Evolutionary conservation across 2,113 vertebrate species (phyloP).

Genomic region (Sula dactylatra): DNA sequence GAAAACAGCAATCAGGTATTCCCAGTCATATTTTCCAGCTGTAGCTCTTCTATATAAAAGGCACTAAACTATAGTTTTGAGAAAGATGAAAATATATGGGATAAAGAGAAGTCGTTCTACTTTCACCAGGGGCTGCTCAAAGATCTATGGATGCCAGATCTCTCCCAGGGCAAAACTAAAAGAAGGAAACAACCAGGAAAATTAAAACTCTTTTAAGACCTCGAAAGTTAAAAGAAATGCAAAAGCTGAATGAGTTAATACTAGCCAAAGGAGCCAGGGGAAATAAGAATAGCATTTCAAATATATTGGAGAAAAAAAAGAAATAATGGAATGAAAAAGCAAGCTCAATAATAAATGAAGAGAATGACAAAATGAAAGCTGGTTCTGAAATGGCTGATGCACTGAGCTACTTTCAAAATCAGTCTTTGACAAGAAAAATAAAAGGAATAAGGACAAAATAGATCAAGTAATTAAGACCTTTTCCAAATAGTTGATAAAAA

Average conservation of each 20-base stretch:
- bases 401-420: slow-evolving; percentile 33
- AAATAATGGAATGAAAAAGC: slow-evolving; percentile 48
- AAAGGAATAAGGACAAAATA: slow-evolving; percentile 31
- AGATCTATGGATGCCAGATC: not conserved
- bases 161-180: slow-evolving; percentile 12
- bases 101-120: not conserved
- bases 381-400: slow-evolving; percentile 46
- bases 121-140: not conserved
- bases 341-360: slow-evolving; percentile 52
- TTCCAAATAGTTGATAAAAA: slow-evolving; percentile 51
- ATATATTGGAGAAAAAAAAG: not conserved
- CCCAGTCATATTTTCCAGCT: not conserved
- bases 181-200: slow-evolving; percentile 4
- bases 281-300: slow-evolving; percentile 52
- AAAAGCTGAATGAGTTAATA: slow-evolving; percentile 39
- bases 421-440: slow-evolving; percentile 41
- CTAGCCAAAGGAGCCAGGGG: slow-evolving; percentile 38
- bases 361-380: slow-evolving; percentile 47
- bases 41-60: not conserved
- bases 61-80: not conserved
- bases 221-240: slow-evolving; percentile 42
- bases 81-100: not conserved
- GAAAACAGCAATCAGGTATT: not conserved
- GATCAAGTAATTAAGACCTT: slow-evolving; percentile 57
- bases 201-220: slow-evolving; percentile 35